Base-by-base conservation (phyloP, 2,113 vertebrate genomes). In the Rhizomys pruinosus region DNA sequence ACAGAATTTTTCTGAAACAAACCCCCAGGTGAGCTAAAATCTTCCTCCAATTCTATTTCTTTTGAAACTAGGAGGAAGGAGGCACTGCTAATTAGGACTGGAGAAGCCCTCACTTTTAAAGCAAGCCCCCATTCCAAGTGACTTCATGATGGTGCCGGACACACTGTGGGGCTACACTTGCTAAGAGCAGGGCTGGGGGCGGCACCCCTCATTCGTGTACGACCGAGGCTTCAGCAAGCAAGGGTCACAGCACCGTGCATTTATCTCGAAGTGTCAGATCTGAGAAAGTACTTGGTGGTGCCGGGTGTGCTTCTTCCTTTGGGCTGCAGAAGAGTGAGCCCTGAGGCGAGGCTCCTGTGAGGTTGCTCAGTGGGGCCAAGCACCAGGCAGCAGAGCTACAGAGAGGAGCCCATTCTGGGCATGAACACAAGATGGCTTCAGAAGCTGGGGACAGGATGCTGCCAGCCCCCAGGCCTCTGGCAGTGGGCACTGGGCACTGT, bases 1-100 rank as follows among this genome's bases (percentile, higher is more conserved):
- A 84, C 87, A 80, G 95, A 97, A 93, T 97, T 98, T 98, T 98
- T 97, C 52, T 34, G 97, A 90, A 78, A 76, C 92, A 94, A 97
- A 97, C 94, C 88, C 93, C 32, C 79, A 89, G 88, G 95, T 85
- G 90, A 96, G 94, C 82, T 80, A 86, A 97, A 96, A 96, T 94
- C 94, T 95, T 96, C 94, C 95, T 97, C 95, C 82, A 93, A 96
- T 86, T 92, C 94, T 71, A 19, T 95, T 93, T 95, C 37, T 47
- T 94, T 79, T 13, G 57, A 57, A 57, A 32, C 39, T 34, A 52
- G 84, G 89, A 95, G 79, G 90, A 96, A 96, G 22, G 61, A 47
- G 61, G n/a, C 52, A 77, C 34, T 81, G 4, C 69, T 95, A 97
- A 97, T 96, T 95, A 84, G 76, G 63, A 1, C 6, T 0, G 39